Percentiles rank a stretch among this genome's conserved stretches.
Conservation (phyloP, 2,797 vertebrate species). For the Macrochelys suwanniensis region DNA sequence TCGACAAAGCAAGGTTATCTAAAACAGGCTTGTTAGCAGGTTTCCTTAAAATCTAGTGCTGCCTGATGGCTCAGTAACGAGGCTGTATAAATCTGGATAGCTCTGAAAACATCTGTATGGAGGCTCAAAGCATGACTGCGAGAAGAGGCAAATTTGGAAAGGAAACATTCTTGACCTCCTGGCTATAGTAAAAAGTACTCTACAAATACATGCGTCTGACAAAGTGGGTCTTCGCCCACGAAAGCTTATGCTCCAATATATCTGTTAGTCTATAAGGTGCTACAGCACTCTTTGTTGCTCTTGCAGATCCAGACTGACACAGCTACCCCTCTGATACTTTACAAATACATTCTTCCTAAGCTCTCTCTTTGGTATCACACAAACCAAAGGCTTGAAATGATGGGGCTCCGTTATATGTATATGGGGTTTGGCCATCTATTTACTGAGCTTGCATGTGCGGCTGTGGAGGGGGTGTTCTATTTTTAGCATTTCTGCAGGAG, state of each 20-base stretch:
- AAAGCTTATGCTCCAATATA: too few relatives aligned
- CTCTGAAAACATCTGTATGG: neutral
- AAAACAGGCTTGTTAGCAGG: neutral
- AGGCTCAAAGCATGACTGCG: neutral
- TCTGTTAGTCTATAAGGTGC: too few relatives aligned
- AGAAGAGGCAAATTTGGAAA: neutral
- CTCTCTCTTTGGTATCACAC: neutral
- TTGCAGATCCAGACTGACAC: too few relatives aligned
- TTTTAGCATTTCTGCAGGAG: constrained; percentile 20
- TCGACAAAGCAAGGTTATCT: neutral
- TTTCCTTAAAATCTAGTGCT: neutral
- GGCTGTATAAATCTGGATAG: neutral
- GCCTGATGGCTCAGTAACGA: neutral
- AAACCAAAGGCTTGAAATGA: neutral
- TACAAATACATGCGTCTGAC: neutral
- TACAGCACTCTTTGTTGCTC: too few relatives aligned
- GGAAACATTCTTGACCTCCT: neutral
- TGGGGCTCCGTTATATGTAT: constrained; percentile 9
- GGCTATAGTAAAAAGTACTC: neutral
- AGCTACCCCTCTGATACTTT: too few relatives aligned
- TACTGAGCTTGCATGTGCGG: neutral
- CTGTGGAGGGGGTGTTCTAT: neutral
- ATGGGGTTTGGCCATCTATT: neutral
- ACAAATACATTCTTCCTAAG: neutral
- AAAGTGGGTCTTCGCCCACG: too few relatives aligned